Evolutionary conservation across 1,140 invertebrate genomes (phyloP).

Genomic region (Nephila pilipes): DNA sequence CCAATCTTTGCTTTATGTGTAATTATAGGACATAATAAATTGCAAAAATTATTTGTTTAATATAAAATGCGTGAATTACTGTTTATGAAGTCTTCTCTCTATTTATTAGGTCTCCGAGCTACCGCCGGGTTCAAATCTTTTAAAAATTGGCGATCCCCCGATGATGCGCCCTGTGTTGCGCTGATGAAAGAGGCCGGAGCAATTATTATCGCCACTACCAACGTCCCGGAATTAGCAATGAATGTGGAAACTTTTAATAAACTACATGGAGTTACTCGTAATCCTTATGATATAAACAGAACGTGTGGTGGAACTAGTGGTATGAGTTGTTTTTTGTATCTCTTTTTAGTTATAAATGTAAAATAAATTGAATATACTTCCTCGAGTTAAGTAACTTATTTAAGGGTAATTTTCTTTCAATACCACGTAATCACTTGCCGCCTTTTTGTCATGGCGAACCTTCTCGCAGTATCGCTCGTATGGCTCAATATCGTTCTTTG

Average conservation of each 20-base stretch:
- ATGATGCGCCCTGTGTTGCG: slow-evolving; percentile 87
- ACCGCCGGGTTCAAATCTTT: slow-evolving; percentile 79
- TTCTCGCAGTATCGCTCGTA: too few species aligned
- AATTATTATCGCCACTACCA: slow-evolving; percentile 89
- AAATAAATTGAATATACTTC: too few species aligned
- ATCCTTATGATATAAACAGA: slow-evolving; percentile 92
- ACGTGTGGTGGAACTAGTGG: slow-evolving; percentile 87
- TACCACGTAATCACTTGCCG: too few species aligned
- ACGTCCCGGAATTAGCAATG: slow-evolving; percentile 91
- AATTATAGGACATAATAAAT: too few species aligned
- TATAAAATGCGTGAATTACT: too few species aligned
- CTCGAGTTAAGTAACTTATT: too few species aligned
- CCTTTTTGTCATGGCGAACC: too few species aligned
- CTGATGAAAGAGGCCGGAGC: slow-evolving; percentile 87
- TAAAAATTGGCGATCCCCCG: slow-evolving; percentile 83
- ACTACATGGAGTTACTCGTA: slow-evolving; percentile 91
- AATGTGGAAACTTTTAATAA: slow-evolving; percentile 94
- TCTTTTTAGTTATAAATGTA: not conserved
- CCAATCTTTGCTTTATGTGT: too few species aligned
- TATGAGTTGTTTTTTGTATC: not conserved
- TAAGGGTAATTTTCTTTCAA: too few species aligned
- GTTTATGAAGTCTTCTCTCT: too few species aligned
- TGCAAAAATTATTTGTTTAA: too few species aligned
- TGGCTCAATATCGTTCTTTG: too few species aligned
- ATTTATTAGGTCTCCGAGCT: slow-evolving; percentile 84